These are phyloP conservation scores for Brachionus plicatilis DNA, from an alignment of 1,140 invertebrate genomes.

Conservation along the genomic window DNA sequence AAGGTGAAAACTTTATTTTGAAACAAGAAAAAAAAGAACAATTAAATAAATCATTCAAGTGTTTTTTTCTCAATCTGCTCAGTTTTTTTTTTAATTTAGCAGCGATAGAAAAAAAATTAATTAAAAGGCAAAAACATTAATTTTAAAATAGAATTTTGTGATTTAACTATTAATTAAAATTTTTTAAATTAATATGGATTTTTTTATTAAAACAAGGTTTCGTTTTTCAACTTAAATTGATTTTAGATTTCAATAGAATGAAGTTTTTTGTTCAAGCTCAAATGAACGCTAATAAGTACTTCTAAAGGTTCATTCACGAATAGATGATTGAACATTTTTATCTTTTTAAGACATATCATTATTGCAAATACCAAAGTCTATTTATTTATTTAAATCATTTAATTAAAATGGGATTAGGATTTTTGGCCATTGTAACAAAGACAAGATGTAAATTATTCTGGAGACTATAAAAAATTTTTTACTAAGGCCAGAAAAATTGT, in stretches of 20 bases:
- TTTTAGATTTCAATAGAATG: background rate
- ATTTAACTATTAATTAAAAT: background rate
- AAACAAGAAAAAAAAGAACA: background rate
- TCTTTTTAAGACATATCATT: background rate
- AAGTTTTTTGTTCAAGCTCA: background rate
- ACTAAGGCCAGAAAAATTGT: background rate
- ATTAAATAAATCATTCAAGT: conserved; percentile 26
- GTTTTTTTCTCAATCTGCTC: background rate
- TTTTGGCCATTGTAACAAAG: background rate
- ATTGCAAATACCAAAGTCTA: background rate
- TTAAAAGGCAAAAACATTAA: background rate
- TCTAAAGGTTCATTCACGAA: background rate
- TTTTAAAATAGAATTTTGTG: background rate
- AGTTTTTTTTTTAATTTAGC: background rate
- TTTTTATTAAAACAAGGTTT: background rate
- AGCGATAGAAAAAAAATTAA: background rate
- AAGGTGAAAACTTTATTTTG: background rate
- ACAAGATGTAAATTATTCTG: background rate
- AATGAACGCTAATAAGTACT: background rate
- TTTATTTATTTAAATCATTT: background rate
- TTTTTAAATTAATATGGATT: background rate
- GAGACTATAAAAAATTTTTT: background rate
- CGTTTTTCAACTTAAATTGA: background rate
- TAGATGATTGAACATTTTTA: background rate
- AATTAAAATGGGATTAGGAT: background rate